phyloP scores from a whole-genome alignment of 2,113 vertebrate species.

The Callipepla squamata region DNA sequence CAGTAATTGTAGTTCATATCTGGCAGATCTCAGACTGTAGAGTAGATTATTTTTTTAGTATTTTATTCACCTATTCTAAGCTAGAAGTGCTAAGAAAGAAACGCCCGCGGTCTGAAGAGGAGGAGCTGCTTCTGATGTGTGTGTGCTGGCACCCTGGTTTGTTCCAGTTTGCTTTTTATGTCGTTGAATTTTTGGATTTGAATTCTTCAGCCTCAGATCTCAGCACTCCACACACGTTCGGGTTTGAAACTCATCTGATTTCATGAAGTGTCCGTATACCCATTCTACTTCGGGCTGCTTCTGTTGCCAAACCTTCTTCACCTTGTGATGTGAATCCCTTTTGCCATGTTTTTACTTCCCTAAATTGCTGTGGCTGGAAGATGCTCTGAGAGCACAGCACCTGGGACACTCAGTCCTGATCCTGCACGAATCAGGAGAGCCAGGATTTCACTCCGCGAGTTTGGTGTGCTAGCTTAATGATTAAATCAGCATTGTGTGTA shows the following conservation, averaged over 20 bases:
- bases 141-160: neutral
- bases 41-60: neutral
- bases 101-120: neutral
- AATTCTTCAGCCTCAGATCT: neutral
- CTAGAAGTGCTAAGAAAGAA: neutral
- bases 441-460: neutral
- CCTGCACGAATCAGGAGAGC: neutral
- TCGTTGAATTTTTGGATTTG: neutral
- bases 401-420: neutral
- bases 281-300: neutral
- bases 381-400: neutral
- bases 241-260: neutral
- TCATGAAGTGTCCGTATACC: neutral
- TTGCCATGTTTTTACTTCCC: neutral
- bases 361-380: neutral
- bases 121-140: neutral
- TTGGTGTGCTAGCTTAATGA: neutral
- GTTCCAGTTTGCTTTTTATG: neutral
- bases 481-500: conserved; percentile 15
- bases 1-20: neutral
- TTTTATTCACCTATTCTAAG: neutral
- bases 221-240: neutral
- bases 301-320: neutral
- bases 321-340: neutral
- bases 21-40: neutral